phyloP scores from a whole-genome alignment of 2,797 vertebrate genomes.

The Myotis vivesi region DNA sequence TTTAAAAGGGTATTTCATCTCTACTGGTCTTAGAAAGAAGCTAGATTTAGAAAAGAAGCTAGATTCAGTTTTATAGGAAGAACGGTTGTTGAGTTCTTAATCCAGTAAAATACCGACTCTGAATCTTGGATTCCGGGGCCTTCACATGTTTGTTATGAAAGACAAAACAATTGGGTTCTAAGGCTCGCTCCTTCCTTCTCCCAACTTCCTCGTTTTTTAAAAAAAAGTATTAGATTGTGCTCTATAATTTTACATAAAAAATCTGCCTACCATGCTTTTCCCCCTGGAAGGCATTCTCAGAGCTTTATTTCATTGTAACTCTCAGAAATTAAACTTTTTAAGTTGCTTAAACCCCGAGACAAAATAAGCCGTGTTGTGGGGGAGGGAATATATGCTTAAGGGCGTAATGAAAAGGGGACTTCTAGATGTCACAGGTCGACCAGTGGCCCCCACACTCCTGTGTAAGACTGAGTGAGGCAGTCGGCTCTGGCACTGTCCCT shows the following conservation, averaged over 20 bases:
- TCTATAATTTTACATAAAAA: constrained; percentile 32
- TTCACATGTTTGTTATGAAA: not conserved
- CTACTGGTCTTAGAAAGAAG: not conserved
- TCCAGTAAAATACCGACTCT: not conserved
- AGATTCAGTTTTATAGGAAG: not conserved
- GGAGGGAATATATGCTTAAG: not conserved
- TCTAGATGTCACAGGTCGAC: not conserved
- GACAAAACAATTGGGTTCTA: not conserved
- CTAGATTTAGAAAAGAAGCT: not conserved
- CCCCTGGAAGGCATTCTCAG: not conserved
- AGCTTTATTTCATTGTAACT: constrained; percentile 29
- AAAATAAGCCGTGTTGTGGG: not conserved
- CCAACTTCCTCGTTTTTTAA: not conserved
- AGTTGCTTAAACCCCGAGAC: constrained; percentile 19
- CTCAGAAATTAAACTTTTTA: constrained; percentile 43
- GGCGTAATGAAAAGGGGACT: not conserved
- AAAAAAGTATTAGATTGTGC: not conserved
- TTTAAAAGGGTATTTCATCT: not conserved
- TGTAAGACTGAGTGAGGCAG: not conserved
- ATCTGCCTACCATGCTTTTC: not conserved
- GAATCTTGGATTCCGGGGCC: not conserved
- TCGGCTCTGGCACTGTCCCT: not conserved
- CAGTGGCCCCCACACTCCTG: too few species aligned
- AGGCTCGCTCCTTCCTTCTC: not conserved
- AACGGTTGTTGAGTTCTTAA: not conserved